phyloP scores from a whole-genome alignment of 2,113 vertebrate species.

The Dermatemys mawii region DNA sequence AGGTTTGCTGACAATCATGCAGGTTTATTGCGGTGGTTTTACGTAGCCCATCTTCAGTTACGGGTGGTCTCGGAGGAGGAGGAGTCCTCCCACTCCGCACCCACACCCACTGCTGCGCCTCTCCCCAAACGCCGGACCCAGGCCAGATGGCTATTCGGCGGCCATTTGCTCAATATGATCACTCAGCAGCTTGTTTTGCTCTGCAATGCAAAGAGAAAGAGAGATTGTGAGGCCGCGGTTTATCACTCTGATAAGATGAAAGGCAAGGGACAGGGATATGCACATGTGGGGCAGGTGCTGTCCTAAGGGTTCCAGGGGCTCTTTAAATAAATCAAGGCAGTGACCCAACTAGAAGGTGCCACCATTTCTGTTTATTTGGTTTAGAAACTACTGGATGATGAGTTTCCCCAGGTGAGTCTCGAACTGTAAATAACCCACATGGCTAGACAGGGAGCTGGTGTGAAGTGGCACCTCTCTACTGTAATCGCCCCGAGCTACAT shows the following conservation, averaged over 20 bases:
- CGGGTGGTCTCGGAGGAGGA: not conserved
- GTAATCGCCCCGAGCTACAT: not conserved
- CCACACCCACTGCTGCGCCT: not conserved
- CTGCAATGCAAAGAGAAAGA: constrained; percentile 70
- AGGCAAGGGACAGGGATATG: not conserved
- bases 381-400: not conserved
- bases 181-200: constrained; percentile 94
- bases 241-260: not conserved
- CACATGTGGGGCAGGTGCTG: not conserved
- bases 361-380: not conserved
- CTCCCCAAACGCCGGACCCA: accelerated
- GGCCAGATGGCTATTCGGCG: constrained; percentile 65
- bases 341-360: not conserved
- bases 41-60: constrained; percentile 33
- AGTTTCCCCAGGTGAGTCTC: not conserved
- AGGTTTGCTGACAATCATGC: constrained; percentile 68
- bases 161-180: constrained; percentile 97
- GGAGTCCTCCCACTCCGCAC: not conserved
- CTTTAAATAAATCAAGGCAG: not conserved
- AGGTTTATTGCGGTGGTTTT: constrained; percentile 56
- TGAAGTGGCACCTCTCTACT: not conserved
- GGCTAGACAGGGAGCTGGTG: not conserved
- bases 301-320: not conserved
- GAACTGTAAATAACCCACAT: not conserved
- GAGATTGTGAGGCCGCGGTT: not conserved